Percentiles rank a stretch among this genome's conserved stretches.
phyloP scores from a whole-genome alignment of 2,113 vertebrate species.

The Muscicapa adusta region DNA sequence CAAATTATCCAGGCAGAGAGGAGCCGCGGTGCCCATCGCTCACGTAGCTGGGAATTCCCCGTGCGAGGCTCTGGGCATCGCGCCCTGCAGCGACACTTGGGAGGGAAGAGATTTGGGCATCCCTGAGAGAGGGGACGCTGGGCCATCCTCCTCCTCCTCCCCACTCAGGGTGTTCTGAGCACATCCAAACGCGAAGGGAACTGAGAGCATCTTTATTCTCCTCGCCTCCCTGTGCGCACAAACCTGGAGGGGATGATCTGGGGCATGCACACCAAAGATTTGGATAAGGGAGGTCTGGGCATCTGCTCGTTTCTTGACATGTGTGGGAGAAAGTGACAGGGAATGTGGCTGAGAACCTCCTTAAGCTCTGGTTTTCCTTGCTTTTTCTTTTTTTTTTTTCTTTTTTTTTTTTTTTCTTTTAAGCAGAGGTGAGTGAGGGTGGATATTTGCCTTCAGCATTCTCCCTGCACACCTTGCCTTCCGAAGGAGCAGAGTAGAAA shows the following conservation, averaged over 20 bases:
- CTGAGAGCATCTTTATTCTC: not conserved
- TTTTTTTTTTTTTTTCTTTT: no score
- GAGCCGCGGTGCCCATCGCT: rapidly evolving
- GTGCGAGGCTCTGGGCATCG: not conserved
- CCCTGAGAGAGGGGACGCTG: not conserved
- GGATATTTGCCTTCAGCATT: not conserved
- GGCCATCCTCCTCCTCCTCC: rapidly evolving
- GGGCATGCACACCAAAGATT: not conserved
- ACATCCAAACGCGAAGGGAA: not conserved
- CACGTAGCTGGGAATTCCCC: not conserved
- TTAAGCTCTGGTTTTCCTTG: not conserved
- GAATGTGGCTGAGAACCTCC: not conserved
- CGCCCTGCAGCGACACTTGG: rapidly evolving
- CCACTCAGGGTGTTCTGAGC: rapidly evolving
- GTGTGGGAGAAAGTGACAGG: not conserved
- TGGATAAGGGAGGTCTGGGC: not conserved
- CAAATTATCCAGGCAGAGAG: no score
- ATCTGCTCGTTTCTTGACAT: not conserved
- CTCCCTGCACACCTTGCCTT: not conserved
- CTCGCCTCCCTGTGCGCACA: rapidly evolving
- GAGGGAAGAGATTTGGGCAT: rapidly evolving
- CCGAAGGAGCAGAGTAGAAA: not conserved
- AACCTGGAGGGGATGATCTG: not conserved
- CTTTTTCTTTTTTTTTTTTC: no score
- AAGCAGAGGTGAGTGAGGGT: not conserved